phyloP scores from a whole-genome alignment of 2,113 vertebrate genomes.

The Dipodomys ordii region DNA sequence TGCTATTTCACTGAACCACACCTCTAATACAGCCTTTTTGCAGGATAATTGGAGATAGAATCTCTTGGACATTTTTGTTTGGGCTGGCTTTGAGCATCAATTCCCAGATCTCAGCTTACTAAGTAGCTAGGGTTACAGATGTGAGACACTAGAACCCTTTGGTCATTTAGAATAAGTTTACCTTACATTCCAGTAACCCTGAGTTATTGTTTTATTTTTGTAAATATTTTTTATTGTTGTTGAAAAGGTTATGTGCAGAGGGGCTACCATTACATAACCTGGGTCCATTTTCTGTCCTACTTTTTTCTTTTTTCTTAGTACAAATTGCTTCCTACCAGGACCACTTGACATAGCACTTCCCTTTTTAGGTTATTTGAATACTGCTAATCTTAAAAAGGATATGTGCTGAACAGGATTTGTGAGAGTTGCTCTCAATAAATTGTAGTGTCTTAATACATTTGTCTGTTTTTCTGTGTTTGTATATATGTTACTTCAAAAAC shows the following conservation, averaged over 20 bases:
- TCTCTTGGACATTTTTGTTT: too few relatives aligned
- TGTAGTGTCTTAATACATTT: neutral
- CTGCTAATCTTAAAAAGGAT: neutral
- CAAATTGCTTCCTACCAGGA: slow-evolving; percentile 46
- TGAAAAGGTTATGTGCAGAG: too few relatives aligned
- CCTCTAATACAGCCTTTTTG: too few relatives aligned
- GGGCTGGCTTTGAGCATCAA: too few relatives aligned
- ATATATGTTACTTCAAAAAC: slow-evolving; percentile 45
- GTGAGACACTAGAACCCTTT: too few relatives aligned
- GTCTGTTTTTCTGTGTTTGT: neutral
- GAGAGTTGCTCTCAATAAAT: slow-evolving; percentile 58
- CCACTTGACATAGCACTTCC: slow-evolving; percentile 48
- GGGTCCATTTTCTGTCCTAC: neutral
- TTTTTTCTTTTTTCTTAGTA: neutral
- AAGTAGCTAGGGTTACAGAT: too few relatives aligned
- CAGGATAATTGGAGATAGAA: too few relatives aligned
- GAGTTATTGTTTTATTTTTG: too few relatives aligned
- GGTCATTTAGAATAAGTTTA: neutral
- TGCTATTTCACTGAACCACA: too few relatives aligned
- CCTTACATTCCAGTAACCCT: neutral
- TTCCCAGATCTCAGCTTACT: too few relatives aligned
- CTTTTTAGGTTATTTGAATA: neutral
- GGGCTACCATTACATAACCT: neutral
- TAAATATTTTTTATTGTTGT: too few relatives aligned
- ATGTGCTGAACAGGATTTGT: slow-evolving; percentile 54